Percentiles rank a stretch among this genome's conserved stretches.
phyloP scores from a whole-genome alignment of 2,113 vertebrate genomes.

The Nanger granti region DNA sequence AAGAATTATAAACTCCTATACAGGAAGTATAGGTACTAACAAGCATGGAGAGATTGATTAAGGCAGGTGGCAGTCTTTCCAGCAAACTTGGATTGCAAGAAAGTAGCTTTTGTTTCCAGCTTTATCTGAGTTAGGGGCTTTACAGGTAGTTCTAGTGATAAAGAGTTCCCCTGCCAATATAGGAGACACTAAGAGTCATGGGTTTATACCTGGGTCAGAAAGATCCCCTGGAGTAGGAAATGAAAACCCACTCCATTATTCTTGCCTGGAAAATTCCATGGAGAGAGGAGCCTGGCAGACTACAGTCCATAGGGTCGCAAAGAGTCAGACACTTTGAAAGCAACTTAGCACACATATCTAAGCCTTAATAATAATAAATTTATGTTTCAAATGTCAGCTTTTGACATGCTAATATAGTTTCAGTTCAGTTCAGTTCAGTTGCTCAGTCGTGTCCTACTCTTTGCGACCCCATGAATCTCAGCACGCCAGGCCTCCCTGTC shows the following conservation, averaged over 20 bases:
- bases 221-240: neutral
- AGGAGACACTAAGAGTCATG: neutral
- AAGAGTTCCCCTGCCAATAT: neutral
- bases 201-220: neutral
- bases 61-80: neutral
- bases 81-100: neutral
- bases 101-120: neutral
- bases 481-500: too few relatives aligned
- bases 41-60: neutral
- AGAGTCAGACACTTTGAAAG: neutral
- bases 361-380: neutral
- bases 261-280: neutral
- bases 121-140: neutral
- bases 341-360: neutral
- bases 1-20: neutral
- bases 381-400: neutral
- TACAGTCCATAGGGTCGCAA: neutral
- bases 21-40: neutral
- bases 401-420: neutral
- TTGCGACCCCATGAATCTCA: too few relatives aligned
- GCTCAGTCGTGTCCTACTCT: too few relatives aligned
- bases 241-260: neutral
- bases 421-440: too few relatives aligned
- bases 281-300: neutral
- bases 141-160: neutral